Evolutionary conservation across 1,140 invertebrate genomes (phyloP).

Genomic region (Ericerus pela): DNA sequence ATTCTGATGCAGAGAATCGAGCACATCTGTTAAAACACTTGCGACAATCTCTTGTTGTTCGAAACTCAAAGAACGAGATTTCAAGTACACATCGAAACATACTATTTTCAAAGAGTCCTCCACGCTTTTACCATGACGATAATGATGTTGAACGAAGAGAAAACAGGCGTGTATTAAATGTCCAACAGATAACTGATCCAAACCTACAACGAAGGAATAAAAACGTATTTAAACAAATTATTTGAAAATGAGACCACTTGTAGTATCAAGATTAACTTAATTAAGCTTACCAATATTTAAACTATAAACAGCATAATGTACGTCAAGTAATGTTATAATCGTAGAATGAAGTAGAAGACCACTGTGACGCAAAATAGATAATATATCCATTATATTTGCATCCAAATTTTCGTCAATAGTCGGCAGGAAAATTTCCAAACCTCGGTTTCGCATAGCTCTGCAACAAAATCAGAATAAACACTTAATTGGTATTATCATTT

Average conservation of each 20-base stretch:
- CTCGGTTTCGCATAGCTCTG: slow-evolving; percentile 93
- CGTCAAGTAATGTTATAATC: not conserved
- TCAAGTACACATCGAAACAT: slow-evolving; percentile 53
- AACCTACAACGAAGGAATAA: no score
- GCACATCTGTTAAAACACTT: not conserved
- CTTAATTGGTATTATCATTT: no score
- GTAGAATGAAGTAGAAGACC: slow-evolving; percentile 30
- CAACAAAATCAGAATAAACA: no score
- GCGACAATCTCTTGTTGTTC: slow-evolving; percentile 22
- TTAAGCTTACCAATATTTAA: slow-evolving; percentile 6
- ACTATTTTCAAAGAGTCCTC: slow-evolving; percentile 38
- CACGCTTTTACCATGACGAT: slow-evolving; percentile 37
- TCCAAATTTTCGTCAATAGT: slow-evolving; percentile 31
- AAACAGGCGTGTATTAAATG: slow-evolving; percentile 47
- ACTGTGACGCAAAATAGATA: slow-evolving; percentile 36
- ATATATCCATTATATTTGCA: slow-evolving; percentile 34
- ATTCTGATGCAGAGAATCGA: not conserved
- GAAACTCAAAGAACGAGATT: slow-evolving; percentile 35
- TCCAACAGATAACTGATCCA: slow-evolving; percentile 37
- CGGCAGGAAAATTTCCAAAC: slow-evolving; percentile 76
- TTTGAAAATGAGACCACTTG: no score
- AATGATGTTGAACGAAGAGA: slow-evolving; percentile 44
- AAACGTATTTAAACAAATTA: no score
- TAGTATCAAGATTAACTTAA: no score
- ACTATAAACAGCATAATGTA: not conserved